These are phyloP conservation scores for Hippopotamyrus pictus DNA, from an alignment of 2,797 vertebrate genomes.

Conservation along the genomic window DNA sequence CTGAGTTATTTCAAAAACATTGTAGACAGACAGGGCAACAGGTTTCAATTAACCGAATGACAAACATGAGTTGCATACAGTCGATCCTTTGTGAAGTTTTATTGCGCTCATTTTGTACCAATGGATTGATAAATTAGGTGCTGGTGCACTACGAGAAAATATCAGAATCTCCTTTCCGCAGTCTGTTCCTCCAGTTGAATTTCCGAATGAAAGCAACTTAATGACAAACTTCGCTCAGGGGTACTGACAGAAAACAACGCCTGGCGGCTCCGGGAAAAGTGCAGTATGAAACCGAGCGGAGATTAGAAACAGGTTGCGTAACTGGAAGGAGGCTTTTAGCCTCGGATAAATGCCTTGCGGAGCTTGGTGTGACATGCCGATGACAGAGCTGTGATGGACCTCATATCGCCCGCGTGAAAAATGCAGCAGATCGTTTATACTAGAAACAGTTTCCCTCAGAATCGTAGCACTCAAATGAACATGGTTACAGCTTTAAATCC, in stretches of 20 bases:
- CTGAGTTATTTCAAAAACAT: background rate
- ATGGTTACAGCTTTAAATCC: background rate
- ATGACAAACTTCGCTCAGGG: background rate
- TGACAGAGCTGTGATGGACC: background rate
- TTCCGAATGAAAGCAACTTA: background rate
- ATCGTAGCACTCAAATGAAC: background rate
- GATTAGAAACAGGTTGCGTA: constrained; percentile 32
- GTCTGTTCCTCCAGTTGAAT: background rate
- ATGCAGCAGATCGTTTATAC: background rate
- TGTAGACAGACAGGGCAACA: background rate
- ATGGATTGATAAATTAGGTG: constrained; percentile 47
- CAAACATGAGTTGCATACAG: background rate
- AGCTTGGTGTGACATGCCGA: background rate
- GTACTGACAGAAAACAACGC: background rate
- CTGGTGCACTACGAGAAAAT: background rate
- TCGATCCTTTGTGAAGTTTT: background rate
- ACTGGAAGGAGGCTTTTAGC: constrained; percentile 31
- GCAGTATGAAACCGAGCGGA: background rate
- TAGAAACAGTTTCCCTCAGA: background rate
- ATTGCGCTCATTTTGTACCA: constrained; percentile 31
- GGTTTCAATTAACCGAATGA: background rate
- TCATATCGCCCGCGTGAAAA: background rate
- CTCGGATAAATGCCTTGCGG: background rate
- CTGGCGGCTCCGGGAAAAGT: background rate
- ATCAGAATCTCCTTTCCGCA: background rate